Evolutionary conservation across 2,888 invertebrate genomes (phyloP).

Genomic region (Acanthopleura granulata): DNA sequence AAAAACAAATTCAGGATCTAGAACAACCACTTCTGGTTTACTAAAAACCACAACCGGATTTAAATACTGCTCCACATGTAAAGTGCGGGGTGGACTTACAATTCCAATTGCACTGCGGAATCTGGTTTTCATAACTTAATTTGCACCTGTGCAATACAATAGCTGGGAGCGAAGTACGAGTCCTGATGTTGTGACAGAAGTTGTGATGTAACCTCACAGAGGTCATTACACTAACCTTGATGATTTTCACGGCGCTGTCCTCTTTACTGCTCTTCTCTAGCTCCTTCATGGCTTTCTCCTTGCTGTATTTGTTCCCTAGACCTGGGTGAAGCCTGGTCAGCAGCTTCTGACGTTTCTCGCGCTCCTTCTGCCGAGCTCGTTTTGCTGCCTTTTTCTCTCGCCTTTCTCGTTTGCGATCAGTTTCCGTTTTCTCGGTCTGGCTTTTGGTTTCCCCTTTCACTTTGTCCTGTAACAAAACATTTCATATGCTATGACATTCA

Average conservation of each 20-base stretch:
- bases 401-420: slow-evolving; percentile 90
- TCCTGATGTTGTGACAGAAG: no score
- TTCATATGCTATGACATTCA: background rate
- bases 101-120: no score
- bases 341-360: slow-evolving; percentile 75
- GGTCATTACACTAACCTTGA: slow-evolving; percentile 71
- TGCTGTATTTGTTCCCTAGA: slow-evolving; percentile 73
- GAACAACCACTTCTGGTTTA: no score
- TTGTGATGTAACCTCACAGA: no score
- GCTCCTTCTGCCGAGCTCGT: slow-evolving; percentile 84
- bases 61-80: no score
- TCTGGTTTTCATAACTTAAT: no score
- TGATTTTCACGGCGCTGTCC: slow-evolving; percentile 63
- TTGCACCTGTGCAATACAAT: no score
- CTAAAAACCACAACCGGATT: no score
- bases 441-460: slow-evolving; percentile 74
- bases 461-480: slow-evolving; percentile 54
- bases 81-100: no score
- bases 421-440: slow-evolving; percentile 84
- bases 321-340: slow-evolving; percentile 70
- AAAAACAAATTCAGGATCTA: no score
- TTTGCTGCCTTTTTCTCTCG: slow-evolving; percentile 71
- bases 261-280: slow-evolving; percentile 74
- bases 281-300: slow-evolving; percentile 76
- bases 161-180: no score